Evolutionary conservation across 2,888 invertebrate genomes (phyloP), one percentile per base, ranked within the genome.

Genomic region (Tinea semifulvella): DNA sequence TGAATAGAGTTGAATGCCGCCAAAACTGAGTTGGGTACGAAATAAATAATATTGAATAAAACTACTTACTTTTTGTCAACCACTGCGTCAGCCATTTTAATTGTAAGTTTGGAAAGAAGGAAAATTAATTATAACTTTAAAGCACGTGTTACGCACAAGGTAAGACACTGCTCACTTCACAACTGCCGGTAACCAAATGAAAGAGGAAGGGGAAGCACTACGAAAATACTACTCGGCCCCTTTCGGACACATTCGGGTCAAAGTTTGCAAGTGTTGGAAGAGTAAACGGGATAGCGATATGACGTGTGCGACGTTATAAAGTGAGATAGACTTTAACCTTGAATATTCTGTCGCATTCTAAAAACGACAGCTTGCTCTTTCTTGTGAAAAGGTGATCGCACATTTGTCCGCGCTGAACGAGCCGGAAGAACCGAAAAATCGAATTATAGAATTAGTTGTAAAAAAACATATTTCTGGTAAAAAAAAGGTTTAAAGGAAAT

Each of bases 1-100:
- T 84, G 82, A 70, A 76, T 74, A 73, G 72, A 68, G 68, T 65
- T 53, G 51, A 54, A 66, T 68, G 70, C 77, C 79, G 79, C 79
- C 77, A 79, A 80, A 79, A 73, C 53, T 60, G 55, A 52, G 53
- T 47, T 54, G 52, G 4, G 13, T 13, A 31, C 13, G 22, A 20
- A 31, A 40, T 52, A 47, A 61, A 58, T 51, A 48, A 48, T 31
- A 42, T 52, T 16, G n/a, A n/a, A n/a, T n/a, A 51, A 53, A 55
- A 53, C 50, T 61, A 87, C 88, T 88, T 83, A 88, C 88, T 85
- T 85, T 66, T 83, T 84, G 65, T 86, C 85, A 52, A 84, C 77
- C 59, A 87, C 88, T 71, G 87, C 86, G 73, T 88, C 88, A 73
- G 88, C 87, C 88, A 88, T 88, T 76, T 57, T 84, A 60, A 57